phyloP scores from a whole-genome alignment of 1,140 invertebrate genomes.

The Forficula auricularia region DNA sequence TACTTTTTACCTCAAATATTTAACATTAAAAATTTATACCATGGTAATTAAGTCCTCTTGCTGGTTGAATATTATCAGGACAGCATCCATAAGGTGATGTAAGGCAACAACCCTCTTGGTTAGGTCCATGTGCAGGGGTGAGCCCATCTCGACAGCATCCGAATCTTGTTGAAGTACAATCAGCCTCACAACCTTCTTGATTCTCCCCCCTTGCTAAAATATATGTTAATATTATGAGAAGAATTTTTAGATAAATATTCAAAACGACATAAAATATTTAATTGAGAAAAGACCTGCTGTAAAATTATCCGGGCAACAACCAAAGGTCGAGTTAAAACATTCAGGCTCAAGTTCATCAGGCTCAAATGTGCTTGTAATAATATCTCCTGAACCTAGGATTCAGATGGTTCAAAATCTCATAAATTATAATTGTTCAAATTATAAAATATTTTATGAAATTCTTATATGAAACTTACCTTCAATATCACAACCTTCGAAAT shows the following conservation, averaged over 20 bases:
- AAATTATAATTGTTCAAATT: neutral
- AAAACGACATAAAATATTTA: too few species aligned
- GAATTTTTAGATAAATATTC: too few species aligned
- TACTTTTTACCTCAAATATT: too few species aligned
- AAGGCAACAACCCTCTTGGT: conserved; percentile 68
- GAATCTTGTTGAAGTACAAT: conserved; percentile 39
- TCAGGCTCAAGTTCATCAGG: conserved; percentile 13
- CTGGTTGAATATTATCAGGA: conserved; percentile 70
- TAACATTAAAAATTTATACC: conserved; percentile 30
- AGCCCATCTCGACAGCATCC: conserved; percentile 75
- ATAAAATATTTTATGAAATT: neutral
- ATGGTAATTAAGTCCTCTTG: conserved; percentile 60
- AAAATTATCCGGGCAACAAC: conserved; percentile 43
- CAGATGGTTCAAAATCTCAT: neutral
- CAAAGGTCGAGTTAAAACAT: conserved; percentile 29
- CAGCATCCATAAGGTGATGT: conserved; percentile 61
- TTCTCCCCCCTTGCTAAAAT: too few species aligned
- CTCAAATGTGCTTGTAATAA: neutral
- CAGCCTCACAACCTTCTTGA: conserved; percentile 28
- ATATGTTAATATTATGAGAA: too few species aligned
- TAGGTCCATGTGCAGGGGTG: conserved; percentile 69
- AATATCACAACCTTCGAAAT: conserved; percentile 32
- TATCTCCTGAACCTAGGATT: conserved; percentile 1
- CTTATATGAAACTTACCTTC: conserved; percentile 12
- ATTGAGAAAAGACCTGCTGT: too few species aligned